Evolutionary conservation across 2,888 invertebrate species (phyloP), one percentile per base, ranked within the genome.

Genomic region (Crossocerus cetratus): DNA sequence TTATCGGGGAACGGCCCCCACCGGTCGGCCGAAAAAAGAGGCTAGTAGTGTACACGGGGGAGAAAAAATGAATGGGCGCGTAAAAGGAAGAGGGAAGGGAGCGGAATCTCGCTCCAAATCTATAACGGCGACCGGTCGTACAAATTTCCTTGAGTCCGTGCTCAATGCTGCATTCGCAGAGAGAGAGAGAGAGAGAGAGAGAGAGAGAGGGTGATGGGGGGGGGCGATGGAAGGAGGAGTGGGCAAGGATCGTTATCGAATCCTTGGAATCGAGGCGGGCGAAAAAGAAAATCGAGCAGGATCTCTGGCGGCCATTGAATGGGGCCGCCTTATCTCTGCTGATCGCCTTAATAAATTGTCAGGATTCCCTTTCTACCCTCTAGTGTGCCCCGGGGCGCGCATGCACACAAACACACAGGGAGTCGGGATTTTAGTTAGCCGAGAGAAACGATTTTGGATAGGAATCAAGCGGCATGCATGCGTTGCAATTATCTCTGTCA

Each of bases 281-380:
- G 78, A 76, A 74, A 79, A 74, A 70, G 77, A 83, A 84, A 84
- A 85, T 86, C 80, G 78, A 81, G 82, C 83, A 82, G 81, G 84
- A 84, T 84, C 82, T 83, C 76, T 69, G 60, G 73, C 67, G 80
- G 69, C 81, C 86, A 81, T 85, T 86, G 78, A 76, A 78, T 77
- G 78, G 77, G 69, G 14, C 75, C 65, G 61, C 71, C 83, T 83
- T 85, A 86, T 84, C 85, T 78, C 68, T 56, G 1, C 68, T 74
- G 86, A 86, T 87, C 84, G 84, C 86, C 84, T 86, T 84, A 86
- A 86, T 84, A 86, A 86, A 87, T 87, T 83, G 82, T 80, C 82
- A 81, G 77, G 74, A 76, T 77, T 63, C 67, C 66, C 68, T 66
- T 69, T 68, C 77, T 73, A 66, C 76, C 78, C 69, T 61, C 74